A percentile compares a stretch with the other conserved stretches of the same genome.
Conservation (phyloP, 1,140 invertebrate species). For the Zaprionus ghesquierei region DNA sequence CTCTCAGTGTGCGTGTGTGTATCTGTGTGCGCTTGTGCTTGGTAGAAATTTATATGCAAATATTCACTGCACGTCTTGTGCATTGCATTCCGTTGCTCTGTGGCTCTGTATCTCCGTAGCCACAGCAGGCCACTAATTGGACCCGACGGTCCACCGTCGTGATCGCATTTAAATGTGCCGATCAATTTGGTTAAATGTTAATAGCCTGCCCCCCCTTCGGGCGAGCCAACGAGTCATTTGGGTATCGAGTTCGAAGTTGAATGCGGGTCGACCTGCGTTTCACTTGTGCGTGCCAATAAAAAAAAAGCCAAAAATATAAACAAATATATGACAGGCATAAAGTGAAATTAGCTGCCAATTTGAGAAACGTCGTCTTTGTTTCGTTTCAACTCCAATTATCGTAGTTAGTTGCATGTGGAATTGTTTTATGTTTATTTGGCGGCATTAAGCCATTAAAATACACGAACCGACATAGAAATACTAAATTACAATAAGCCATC, state of each 20-base stretch:
- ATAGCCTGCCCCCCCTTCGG: conserved; percentile 52
- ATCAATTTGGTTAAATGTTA: conserved; percentile 80
- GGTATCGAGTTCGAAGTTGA: conserved; percentile 21
- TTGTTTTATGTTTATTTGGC: conserved; percentile 75
- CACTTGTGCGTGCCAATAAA: conserved; percentile 41
- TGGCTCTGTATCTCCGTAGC: conserved; percentile 5
- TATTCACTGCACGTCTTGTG: conserved; percentile 74
- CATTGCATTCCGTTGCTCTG: conserved; percentile 52
- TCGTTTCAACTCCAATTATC: conserved; percentile 12
- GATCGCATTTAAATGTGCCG: conserved; percentile 80
- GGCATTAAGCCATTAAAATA: conserved; percentile 76
- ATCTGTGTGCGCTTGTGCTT: conserved; percentile 29
- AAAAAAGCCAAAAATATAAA: conserved; percentile 27
- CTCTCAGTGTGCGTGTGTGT: conserved; percentile 28
- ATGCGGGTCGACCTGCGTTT: conserved; percentile 50
- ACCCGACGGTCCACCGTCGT: conserved; percentile 65
- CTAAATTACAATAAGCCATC: conserved; percentile 42
- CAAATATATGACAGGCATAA: conserved; percentile 70
- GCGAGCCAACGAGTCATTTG: conserved; percentile 43
- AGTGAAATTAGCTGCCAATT: conserved; percentile 77
- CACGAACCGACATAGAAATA: conserved; percentile 31
- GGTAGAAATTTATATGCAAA: conserved; percentile 74
- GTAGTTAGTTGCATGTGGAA: conserved; percentile 55
- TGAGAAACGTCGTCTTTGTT: conserved; percentile 60
- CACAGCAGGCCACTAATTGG: conserved; percentile 74